Percentiles rank a stretch among this genome's conserved stretches.
phyloP scores from a whole-genome alignment of 1,140 invertebrate genomes.

The Magallana angulata region DNA sequence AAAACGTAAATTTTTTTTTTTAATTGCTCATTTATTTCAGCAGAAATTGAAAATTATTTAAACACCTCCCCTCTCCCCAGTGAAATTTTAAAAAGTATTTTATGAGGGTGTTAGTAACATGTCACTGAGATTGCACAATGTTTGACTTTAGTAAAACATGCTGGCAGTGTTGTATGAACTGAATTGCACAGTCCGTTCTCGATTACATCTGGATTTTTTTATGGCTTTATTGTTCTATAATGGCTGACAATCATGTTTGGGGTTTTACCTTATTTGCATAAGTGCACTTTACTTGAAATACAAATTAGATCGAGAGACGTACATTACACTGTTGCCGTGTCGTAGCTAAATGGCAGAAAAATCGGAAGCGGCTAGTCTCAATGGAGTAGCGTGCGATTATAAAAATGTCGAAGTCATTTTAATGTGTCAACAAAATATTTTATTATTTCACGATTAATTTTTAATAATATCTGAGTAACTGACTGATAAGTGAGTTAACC shows the following conservation, averaged over 20 bases:
- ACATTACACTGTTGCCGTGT: conserved; percentile 23
- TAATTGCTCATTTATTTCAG: neutral
- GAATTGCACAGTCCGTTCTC: neutral
- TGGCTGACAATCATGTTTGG: conserved; percentile 31
- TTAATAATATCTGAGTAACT: neutral
- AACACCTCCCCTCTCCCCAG: no score
- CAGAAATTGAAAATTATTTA: neutral
- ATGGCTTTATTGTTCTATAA: neutral
- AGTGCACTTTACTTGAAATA: conserved; percentile 34
- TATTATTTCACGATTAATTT: neutral
- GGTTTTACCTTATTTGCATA: conserved; percentile 32
- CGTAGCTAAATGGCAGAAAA: conserved; percentile 2
- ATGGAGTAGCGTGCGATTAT: neutral
- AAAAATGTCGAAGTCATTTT: neutral
- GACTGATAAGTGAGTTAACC: neutral
- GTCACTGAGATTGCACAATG: neutral
- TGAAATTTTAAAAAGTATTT: no score
- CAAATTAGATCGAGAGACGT: conserved; percentile 13
- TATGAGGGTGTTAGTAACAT: no score
- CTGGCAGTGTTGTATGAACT: neutral
- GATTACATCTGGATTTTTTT: conserved; percentile 14
- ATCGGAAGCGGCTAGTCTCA: neutral
- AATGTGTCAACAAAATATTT: conserved; percentile 6
- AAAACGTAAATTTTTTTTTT: no score
- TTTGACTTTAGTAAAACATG: neutral